Conservation (phyloP, 2,888 invertebrate genomes). For the Strigamia transsilvanica region DNA sequence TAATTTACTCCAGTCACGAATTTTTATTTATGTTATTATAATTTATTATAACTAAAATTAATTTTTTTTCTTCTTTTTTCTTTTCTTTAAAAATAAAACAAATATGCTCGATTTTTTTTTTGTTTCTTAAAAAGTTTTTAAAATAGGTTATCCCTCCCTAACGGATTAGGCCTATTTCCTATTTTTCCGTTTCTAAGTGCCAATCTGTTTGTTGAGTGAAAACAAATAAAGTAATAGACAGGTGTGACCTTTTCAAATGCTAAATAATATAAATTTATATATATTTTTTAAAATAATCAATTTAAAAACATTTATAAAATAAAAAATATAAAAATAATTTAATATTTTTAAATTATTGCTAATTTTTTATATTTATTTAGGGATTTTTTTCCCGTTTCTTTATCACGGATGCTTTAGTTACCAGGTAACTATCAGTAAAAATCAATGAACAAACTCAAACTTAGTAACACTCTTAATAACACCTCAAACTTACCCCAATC, state of each 20-base stretch:
- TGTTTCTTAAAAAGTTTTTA: too few species aligned
- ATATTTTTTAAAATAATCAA: too few species aligned
- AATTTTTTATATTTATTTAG: background rate
- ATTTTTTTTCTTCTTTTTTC: too few species aligned
- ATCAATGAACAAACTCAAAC: conserved; percentile 11
- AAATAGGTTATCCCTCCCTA: too few species aligned
- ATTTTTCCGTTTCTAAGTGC: background rate
- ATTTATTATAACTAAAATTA: background rate
- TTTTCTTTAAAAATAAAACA: too few species aligned
- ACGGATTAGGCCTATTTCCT: background rate
- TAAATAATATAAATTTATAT: too few species aligned
- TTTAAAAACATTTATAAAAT: background rate
- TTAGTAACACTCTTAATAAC: conserved; percentile 3
- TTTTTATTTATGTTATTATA: background rate
- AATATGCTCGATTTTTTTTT: too few species aligned
- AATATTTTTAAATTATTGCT: background rate
- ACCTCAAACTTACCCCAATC: conserved; percentile 3
- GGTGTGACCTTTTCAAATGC: background rate
- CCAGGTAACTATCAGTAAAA: conserved; percentile 17
- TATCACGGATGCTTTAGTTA: conserved; percentile 18
- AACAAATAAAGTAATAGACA: background rate
- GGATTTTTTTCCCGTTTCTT: background rate
- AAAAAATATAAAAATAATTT: background rate
- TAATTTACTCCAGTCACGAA: conserved; percentile 2
- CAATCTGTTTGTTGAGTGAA: background rate